phyloP scores from a whole-genome alignment of 2,888 invertebrate species.

The Metopia argyrocephala region DNA sequence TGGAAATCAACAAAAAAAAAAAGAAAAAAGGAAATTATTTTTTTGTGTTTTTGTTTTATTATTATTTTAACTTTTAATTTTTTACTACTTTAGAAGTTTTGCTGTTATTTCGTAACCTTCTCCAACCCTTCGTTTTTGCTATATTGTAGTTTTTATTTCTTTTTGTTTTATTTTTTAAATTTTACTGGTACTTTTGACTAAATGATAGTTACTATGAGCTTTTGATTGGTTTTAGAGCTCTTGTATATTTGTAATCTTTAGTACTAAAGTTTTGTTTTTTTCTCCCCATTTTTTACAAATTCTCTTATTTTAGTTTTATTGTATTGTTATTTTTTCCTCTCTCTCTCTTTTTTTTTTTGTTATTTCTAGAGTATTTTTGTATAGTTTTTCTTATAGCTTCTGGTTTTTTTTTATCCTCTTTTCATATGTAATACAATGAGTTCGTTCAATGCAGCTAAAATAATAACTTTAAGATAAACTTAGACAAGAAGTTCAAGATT shows the following conservation, averaged over 20 bases:
- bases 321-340: background rate
- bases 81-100: background rate
- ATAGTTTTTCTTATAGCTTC: background rate
- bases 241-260: conserved; percentile 23
- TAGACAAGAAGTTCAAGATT: conserved; percentile 56
- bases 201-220: conserved; percentile 44
- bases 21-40: conserved; percentile 2
- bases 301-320: background rate
- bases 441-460: conserved; percentile 44
- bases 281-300: background rate
- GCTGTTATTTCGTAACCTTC: conserved; percentile 15
- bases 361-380: background rate
- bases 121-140: conserved; percentile 2
- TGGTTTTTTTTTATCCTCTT: background rate
- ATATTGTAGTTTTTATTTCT: background rate
- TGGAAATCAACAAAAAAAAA: conserved; percentile 2
- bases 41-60: background rate
- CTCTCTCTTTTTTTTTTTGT: background rate
- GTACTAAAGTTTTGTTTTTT: conserved; percentile 7
- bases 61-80: background rate
- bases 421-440: conserved; percentile 26
- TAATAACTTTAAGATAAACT: conserved; percentile 58
- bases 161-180: background rate
- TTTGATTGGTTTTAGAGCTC: conserved; percentile 54
- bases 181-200: conserved; percentile 25